Evolutionary conservation across 2,797 vertebrate genomes (phyloP).

Genomic region (Rhinogobio ventralis): DNA sequence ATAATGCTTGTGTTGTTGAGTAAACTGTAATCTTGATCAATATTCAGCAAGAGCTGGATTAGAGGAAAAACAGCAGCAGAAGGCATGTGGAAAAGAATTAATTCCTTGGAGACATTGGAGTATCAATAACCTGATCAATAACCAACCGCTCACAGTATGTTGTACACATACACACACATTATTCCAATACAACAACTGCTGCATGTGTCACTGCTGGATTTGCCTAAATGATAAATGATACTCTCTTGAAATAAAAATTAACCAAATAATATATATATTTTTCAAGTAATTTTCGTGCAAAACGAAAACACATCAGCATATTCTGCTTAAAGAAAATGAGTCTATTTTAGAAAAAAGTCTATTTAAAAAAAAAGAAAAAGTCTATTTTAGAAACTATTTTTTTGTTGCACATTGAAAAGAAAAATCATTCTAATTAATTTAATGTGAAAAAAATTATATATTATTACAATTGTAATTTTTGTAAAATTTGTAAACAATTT

Average conservation of each 20-base stretch:
- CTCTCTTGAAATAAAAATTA: background rate
- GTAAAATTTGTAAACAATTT: background rate
- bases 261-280: background rate
- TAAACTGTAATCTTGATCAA: conserved; percentile 50
- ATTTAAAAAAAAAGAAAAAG: no score
- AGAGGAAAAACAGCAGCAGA: conserved; percentile 54
- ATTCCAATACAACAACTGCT: conserved; percentile 32
- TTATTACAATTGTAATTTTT: background rate
- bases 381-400: background rate
- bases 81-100: conserved; percentile 33
- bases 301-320: background rate
- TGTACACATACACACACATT: conserved; percentile 36
- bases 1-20: conserved; percentile 33
- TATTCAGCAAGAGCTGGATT: conserved; percentile 55
- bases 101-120: conserved; percentile 51
- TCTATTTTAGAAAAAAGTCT: no score
- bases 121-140: conserved; percentile 67
- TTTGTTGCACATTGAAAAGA: background rate
- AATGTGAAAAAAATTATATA: background rate
- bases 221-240: conserved; percentile 11
- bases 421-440: background rate
- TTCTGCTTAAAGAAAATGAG: background rate
- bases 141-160: conserved; percentile 50
- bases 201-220: conserved; percentile 17
- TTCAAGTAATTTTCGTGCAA: background rate